A percentile compares a stretch with the other conserved stretches of the same genome.
Evolutionary conservation across 2,113 vertebrate species (phyloP).

Genomic region (Tiliqua scincoides): DNA sequence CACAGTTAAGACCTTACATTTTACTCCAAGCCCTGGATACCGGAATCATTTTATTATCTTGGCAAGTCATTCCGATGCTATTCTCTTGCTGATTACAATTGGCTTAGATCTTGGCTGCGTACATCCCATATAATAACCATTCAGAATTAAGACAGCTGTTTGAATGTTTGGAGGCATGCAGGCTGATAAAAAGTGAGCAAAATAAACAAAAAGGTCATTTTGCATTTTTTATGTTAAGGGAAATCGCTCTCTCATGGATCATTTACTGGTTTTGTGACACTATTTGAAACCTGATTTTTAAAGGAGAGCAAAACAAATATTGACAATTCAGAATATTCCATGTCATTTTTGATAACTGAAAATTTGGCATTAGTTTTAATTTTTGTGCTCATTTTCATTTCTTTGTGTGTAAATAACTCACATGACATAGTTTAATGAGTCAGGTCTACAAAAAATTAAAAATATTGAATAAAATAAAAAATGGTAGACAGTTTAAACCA

Average conservation of each 20-base stretch:
- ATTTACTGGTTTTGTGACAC: neutral
- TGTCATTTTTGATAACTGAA: neutral
- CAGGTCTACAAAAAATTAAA: neutral
- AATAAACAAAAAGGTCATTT: slow-evolving; percentile 2
- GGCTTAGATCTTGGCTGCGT: neutral
- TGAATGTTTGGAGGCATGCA: neutral
- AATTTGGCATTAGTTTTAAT: neutral
- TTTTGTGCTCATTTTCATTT: neutral
- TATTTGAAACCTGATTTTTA: neutral
- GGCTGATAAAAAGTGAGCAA: neutral
- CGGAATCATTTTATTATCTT: slow-evolving; percentile 18
- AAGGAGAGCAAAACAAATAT: neutral
- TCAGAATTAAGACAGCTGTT: neutral
- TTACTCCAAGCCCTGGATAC: slow-evolving; percentile 6
- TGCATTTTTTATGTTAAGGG: neutral
- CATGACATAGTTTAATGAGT: neutral
- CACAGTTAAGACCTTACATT: slow-evolving; percentile 24
- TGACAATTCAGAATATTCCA: neutral
- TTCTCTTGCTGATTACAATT: slow-evolving; percentile 6
- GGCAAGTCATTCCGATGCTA: slow-evolving; percentile 1
- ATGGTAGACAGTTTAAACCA: neutral
- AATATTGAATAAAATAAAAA: neutral
- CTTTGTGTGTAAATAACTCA: neutral
- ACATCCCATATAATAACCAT: neutral
- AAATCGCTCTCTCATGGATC: neutral